Conservation (phyloP, 1,140 invertebrate genomes). For the Sycophaga agraensis region DNA sequence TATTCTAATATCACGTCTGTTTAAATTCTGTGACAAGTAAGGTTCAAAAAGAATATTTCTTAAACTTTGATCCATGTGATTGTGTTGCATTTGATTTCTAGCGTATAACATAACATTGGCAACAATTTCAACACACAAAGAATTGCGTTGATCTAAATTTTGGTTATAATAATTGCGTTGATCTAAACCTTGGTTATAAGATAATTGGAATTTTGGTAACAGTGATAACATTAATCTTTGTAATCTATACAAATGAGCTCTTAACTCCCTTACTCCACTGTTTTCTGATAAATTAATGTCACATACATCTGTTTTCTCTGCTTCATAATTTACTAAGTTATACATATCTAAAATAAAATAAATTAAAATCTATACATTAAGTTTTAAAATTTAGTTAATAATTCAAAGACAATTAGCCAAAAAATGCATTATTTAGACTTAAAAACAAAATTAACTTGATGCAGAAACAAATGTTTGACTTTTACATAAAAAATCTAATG, state of each 20-base stretch:
- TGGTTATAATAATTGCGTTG: slow-evolving; percentile 39
- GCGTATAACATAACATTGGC: slow-evolving; percentile 71
- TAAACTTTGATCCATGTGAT: slow-evolving; percentile 53
- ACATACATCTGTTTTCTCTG: slow-evolving; percentile 35
- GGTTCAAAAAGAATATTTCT: slow-evolving; percentile 52
- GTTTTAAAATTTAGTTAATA: not conserved
- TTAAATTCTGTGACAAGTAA: slow-evolving; percentile 40
- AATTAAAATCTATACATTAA: slow-evolving; percentile 9
- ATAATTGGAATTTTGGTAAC: slow-evolving; percentile 65
- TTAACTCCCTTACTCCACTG: slow-evolving; percentile 59
- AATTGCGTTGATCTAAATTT: slow-evolving; percentile 40
- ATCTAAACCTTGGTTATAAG: slow-evolving; percentile 35
- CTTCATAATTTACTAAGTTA: slow-evolving; percentile 51
- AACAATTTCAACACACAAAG: slow-evolving; percentile 60
- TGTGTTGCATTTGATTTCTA: slow-evolving; percentile 59
- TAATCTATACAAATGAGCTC: slow-evolving; percentile 63
- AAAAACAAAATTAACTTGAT: not conserved
- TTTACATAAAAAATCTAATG: not conserved
- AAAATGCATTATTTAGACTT: not conserved
- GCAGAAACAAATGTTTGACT: not conserved
- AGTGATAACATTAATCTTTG: slow-evolving; percentile 72
- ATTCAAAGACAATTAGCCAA: no score
- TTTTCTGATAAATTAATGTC: slow-evolving; percentile 46
- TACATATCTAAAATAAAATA: slow-evolving; percentile 49
- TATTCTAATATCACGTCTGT: slow-evolving; percentile 37